These are phyloP conservation scores for Sardina pilchardus DNA, from an alignment of 2,113 vertebrate species.

Conservation along the genomic window DNA sequence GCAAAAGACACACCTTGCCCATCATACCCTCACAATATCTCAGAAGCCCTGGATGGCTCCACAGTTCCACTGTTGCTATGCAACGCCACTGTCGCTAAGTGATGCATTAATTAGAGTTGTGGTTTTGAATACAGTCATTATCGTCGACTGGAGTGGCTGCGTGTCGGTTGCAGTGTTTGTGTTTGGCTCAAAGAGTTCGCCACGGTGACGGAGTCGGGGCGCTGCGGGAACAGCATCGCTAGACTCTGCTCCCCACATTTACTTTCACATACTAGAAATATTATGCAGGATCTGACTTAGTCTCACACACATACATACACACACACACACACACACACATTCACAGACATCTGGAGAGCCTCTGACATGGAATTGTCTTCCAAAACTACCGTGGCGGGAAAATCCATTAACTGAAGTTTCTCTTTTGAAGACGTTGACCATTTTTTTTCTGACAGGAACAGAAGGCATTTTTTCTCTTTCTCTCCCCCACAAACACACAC, in stretches of 20 bases:
- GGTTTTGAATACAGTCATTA: conserved; percentile 43
- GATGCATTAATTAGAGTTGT: conserved; percentile 50
- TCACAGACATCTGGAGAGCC: background rate
- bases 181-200: conserved; percentile 30
- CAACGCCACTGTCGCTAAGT: conserved; percentile 47
- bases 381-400: background rate
- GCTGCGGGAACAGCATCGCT: background rate
- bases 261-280: background rate
- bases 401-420: background rate
- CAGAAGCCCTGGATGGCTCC: conserved; percentile 18
- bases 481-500: background rate
- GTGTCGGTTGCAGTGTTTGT: conserved; percentile 29
- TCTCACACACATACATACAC: background rate
- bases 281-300: background rate
- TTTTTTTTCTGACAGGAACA: background rate
- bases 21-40: conserved; percentile 27
- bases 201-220: background rate
- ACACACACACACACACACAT: background rate
- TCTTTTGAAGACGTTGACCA: background rate
- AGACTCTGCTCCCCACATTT: background rate
- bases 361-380: background rate
- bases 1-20: background rate
- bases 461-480: background rate
- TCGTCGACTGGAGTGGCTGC: conserved; percentile 30
- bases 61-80: conserved; percentile 49